Evolutionary conservation across 2,888 invertebrate genomes (phyloP).

Genomic region (Amphipoea oculea): DNA sequence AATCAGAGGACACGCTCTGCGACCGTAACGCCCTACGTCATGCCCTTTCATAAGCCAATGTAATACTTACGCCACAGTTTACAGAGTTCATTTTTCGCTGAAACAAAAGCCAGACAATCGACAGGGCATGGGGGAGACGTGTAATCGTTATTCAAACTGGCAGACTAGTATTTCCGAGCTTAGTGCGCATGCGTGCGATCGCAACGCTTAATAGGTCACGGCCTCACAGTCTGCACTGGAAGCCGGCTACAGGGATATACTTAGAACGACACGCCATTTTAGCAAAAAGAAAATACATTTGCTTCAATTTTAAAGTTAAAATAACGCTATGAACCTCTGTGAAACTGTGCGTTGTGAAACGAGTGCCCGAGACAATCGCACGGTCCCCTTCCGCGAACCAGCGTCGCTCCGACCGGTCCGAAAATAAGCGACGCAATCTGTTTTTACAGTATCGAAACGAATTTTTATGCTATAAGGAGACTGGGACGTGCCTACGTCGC

Average conservation of each 20-base stretch:
- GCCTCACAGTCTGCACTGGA: slow-evolving; percentile 86
- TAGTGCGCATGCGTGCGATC: slow-evolving; percentile 85
- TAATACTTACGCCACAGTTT: slow-evolving; percentile 56
- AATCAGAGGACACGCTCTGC: slow-evolving; percentile 68
- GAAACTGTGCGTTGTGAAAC: slow-evolving; percentile 63
- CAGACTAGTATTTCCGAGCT: slow-evolving; percentile 81
- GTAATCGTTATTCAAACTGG: slow-evolving; percentile 88
- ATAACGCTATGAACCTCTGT: slow-evolving; percentile 59
- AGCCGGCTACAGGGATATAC: slow-evolving; percentile 82
- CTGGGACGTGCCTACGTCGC: slow-evolving; percentile 72
- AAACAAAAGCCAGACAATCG: slow-evolving; percentile 80
- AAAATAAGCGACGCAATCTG: slow-evolving; percentile 75
- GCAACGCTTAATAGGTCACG: slow-evolving; percentile 86
- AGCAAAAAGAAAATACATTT: slow-evolving; percentile 63
- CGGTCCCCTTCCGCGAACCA: slow-evolving; percentile 70
- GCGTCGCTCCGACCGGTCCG: slow-evolving; percentile 71
- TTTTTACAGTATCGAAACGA: slow-evolving; percentile 71
- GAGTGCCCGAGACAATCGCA: slow-evolving; percentile 55
- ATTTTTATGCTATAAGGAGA: slow-evolving; percentile 72
- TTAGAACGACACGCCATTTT: slow-evolving; percentile 79
- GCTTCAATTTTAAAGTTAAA: slow-evolving; percentile 38
- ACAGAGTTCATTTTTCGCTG: slow-evolving; percentile 75
- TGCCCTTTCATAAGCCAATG: slow-evolving; percentile 51
- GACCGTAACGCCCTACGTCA: slow-evolving; percentile 64
- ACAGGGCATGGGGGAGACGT: slow-evolving; percentile 79